Evolutionary conservation across 2,797 vertebrate species (phyloP).

Genomic region (Artibeus jamaicensis): DNA sequence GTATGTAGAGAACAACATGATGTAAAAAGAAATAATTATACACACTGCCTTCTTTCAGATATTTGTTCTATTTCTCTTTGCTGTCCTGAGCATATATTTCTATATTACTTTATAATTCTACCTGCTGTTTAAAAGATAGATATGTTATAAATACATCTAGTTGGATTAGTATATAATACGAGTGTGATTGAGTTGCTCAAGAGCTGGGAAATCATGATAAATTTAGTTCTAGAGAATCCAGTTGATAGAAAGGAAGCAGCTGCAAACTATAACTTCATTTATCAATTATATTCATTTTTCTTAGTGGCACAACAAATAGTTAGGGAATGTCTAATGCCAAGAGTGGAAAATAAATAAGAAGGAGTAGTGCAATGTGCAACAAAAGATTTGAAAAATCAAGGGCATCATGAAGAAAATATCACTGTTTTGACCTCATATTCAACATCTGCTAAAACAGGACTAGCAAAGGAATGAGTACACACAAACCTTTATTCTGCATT

Average conservation of each 20-base stretch:
- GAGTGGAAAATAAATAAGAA: constrained; percentile 52
- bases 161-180: background rate
- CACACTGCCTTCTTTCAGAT: background rate
- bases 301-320: constrained; percentile 29
- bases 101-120: background rate
- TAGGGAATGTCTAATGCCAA: constrained; percentile 51
- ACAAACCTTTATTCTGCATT: background rate
- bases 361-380: background rate
- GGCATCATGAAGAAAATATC: background rate
- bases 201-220: constrained; percentile 11
- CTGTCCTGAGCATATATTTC: background rate
- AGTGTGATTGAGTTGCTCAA: background rate
- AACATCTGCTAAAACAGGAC: background rate
- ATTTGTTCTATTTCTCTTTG: background rate
- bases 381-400: background rate
- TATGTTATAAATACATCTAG: background rate
- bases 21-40: background rate
- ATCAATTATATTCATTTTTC: constrained; percentile 71
- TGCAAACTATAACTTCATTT: constrained; percentile 62
- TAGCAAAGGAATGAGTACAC: background rate
- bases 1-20: background rate
- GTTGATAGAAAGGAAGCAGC: constrained; percentile 46
- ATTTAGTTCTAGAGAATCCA: background rate
- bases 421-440: background rate
- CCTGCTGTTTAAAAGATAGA: background rate